Base-by-base conservation (phyloP, 2,797 vertebrate species). In the Sylvia borin region DNA sequence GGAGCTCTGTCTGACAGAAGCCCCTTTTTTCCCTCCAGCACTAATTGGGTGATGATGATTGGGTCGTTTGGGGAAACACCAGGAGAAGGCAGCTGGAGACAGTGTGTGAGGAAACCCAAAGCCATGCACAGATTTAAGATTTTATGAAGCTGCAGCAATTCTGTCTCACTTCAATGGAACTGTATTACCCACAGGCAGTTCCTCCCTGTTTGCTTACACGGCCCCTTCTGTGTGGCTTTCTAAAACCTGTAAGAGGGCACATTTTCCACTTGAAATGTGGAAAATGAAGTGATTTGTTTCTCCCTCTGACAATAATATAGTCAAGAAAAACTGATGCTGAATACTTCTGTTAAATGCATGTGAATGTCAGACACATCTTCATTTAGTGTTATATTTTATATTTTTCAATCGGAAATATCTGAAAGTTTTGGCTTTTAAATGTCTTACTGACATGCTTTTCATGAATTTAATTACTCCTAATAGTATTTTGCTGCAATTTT, bases 61-160 rank as follows among this genome's bases (percentile, higher is more conserved):
- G 91, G 91, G 95, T 92, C 40, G 16, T 95, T 95, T 93, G 95
- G 91, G 95, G 96, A 95, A 97, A 97, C 89, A 88, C 68, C 88
- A 96, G 93, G 83, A 98, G 95, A 92, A 97, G 78, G 95, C 97
- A 98, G 96, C 97, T 98, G 98, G 96, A 98, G 97, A 77, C 81
- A 75, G 75, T 32, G 85, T 78, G 36, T 94, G 96, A 87, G 85
- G 97, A 97, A 98, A 98, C 89, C 40, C 91, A 96, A 98, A 98
- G 97, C 97, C 95, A 67, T 71, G 67, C 66, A 85, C 67, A 95
- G 90, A 90, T 95, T 92, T 94, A 75, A 78, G 89, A 92, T 94
- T 93, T 93, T 91, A 32, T 55, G 51, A 93, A 95, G 72, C 87
- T 93, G 48, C 66, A 84, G 45, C 66, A 79, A 36, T 61, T 42